Evolutionary conservation across 2,797 vertebrate species (phyloP).

Genomic region (Onychomys arenicola): DNA sequence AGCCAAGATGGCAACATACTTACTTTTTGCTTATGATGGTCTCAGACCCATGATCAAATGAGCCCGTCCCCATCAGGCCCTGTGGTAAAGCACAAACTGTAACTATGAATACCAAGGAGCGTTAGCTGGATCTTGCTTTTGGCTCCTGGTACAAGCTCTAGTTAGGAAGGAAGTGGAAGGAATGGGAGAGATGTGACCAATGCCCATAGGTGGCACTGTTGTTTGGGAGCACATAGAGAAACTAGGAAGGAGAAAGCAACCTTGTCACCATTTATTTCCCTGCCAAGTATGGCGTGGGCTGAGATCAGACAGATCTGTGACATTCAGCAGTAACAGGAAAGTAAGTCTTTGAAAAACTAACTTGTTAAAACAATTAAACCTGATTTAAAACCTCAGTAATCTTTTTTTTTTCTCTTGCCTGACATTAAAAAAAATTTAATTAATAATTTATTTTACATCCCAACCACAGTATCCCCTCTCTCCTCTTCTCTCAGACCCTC

Average conservation of each 20-base stretch:
- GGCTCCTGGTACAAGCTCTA: not conserved
- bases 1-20: not conserved
- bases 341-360: not conserved
- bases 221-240: not conserved
- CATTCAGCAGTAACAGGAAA: not conserved
- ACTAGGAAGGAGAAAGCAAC: not conserved
- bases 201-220: not conserved
- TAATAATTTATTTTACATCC: too few species aligned
- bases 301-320: not conserved
- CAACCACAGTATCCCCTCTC: too few species aligned
- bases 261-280: not conserved
- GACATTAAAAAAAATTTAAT: too few species aligned
- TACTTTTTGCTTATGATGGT: not conserved
- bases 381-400: not conserved
- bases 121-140: not conserved
- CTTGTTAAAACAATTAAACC: not conserved
- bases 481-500: too few species aligned
- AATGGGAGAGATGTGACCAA: not conserved
- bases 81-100: not conserved
- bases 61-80: not conserved
- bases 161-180: not conserved
- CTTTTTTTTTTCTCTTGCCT: too few species aligned
- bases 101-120: not conserved
- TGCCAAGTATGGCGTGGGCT: not conserved
- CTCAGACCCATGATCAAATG: not conserved